phyloP scores from a whole-genome alignment of 2,888 invertebrate species.

The Crepidodera aurea region DNA sequence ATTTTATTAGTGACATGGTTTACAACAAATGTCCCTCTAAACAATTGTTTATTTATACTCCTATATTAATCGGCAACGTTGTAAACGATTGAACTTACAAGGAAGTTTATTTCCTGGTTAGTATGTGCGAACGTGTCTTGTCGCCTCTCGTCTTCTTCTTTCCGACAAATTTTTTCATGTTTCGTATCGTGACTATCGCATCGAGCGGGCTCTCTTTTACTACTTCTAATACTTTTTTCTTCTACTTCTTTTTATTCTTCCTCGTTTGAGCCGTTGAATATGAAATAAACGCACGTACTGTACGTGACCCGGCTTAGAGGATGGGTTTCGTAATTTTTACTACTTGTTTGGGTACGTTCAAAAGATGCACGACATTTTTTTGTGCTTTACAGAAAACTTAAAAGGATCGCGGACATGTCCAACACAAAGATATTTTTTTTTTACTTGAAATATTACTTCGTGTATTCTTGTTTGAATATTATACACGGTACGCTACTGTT shows the following conservation, averaged over 20 bases:
- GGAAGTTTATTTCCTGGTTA: constrained; percentile 16
- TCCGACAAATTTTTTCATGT: constrained; percentile 7
- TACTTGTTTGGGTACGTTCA: not conserved
- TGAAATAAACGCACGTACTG: not conserved
- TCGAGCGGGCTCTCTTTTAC: not conserved
- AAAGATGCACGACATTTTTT: too few species aligned
- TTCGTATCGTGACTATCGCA: not conserved
- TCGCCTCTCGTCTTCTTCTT: not conserved
- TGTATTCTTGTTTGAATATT: too few species aligned
- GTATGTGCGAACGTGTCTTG: constrained; percentile 11
- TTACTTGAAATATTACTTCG: too few species aligned
- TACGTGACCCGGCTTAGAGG: not conserved
- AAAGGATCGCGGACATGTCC: too few species aligned
- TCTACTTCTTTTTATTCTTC: not conserved
- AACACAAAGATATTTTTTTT: too few species aligned
- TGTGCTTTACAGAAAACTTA: too few species aligned
- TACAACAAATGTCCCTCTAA: too few species aligned
- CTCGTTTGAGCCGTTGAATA: not conserved
- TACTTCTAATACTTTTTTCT: not conserved
- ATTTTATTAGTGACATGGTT: too few species aligned
- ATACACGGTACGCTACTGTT: too few species aligned
- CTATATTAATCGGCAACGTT: not conserved
- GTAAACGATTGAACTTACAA: not conserved
- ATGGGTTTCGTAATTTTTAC: not conserved
- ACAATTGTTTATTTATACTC: too few species aligned